Conservation (phyloP, 2,888 invertebrate species). For the Tyria jacobaeae region DNA sequence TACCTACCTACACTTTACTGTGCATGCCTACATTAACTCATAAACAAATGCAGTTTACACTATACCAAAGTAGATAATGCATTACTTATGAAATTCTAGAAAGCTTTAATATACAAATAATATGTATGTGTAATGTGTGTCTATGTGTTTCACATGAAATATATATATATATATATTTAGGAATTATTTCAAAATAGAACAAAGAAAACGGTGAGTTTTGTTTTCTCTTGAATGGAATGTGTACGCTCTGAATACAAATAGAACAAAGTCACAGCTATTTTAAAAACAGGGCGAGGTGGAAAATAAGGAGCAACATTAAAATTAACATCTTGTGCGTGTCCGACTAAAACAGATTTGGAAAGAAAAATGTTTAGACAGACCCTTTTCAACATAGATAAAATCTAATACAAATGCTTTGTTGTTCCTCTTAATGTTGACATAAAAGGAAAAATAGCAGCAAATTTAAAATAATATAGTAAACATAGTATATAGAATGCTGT, state of each 20-base stretch:
- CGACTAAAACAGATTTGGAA: background rate
- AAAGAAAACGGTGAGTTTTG: conserved; percentile 17
- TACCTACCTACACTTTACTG: no score
- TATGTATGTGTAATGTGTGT: no score
- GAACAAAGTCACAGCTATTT: conserved; percentile 19
- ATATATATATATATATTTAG: background rate
- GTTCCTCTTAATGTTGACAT: background rate
- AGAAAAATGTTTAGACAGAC: background rate
- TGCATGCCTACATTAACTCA: background rate
- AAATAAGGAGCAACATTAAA: background rate
- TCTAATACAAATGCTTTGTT: background rate
- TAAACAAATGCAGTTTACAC: background rate
- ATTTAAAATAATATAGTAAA: background rate
- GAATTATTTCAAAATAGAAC: conserved; percentile 19
- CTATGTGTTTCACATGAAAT: background rate
- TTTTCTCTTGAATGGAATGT: conserved; percentile 25
- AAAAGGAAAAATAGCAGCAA: background rate
- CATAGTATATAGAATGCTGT: background rate
- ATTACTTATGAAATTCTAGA: background rate
- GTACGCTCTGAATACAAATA: conserved; percentile 37
- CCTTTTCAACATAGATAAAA: conserved; percentile 3
- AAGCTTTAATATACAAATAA: background rate
- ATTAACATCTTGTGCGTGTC: background rate
- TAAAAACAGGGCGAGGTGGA: conserved; percentile 17
- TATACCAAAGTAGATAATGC: background rate